Conservation (phyloP, 2,113 vertebrate species). For the Choloepus hoffmanni region DNA sequence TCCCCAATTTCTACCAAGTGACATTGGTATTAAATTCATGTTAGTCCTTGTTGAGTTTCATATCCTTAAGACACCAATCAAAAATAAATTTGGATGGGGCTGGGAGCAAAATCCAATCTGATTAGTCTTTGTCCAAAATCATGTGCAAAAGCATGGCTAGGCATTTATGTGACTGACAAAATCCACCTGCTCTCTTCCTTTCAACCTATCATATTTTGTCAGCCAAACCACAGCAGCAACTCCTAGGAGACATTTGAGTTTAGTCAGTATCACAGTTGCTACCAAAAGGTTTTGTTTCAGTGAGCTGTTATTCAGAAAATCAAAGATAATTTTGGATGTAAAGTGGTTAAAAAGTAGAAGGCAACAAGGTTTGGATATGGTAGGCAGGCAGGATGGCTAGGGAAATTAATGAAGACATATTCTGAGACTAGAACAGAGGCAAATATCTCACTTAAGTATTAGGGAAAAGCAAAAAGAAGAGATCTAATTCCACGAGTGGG, state of each 20-base stretch:
- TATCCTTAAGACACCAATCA: background rate
- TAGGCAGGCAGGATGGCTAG: background rate
- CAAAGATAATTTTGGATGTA: background rate
- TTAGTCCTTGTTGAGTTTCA: constrained; percentile 12
- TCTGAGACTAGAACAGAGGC: constrained; percentile 4
- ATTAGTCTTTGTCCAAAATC: background rate
- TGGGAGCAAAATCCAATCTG: background rate
- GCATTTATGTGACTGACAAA: constrained; percentile 47
- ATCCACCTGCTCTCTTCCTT: background rate
- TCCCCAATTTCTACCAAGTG: background rate
- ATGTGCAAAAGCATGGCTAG: background rate
- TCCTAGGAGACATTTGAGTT: constrained; percentile 53
- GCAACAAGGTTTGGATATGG: background rate
- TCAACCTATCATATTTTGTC: background rate
- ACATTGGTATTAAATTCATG: constrained; percentile 35
- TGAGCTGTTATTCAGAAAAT: constrained; percentile 16
- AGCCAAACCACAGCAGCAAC: constrained; percentile 31
- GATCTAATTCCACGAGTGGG: background rate
- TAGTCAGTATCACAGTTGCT: constrained; percentile 24
- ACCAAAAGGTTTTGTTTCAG: constrained; percentile 9
- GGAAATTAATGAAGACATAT: background rate
- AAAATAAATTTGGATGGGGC: background rate
- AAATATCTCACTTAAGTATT: background rate
- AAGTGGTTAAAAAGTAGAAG: constrained; percentile 55
- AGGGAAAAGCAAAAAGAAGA: constrained; percentile 16